These are phyloP conservation scores for Scylla paramamosain DNA, from an alignment of 1,140 invertebrate genomes.

Conservation along the genomic window DNA sequence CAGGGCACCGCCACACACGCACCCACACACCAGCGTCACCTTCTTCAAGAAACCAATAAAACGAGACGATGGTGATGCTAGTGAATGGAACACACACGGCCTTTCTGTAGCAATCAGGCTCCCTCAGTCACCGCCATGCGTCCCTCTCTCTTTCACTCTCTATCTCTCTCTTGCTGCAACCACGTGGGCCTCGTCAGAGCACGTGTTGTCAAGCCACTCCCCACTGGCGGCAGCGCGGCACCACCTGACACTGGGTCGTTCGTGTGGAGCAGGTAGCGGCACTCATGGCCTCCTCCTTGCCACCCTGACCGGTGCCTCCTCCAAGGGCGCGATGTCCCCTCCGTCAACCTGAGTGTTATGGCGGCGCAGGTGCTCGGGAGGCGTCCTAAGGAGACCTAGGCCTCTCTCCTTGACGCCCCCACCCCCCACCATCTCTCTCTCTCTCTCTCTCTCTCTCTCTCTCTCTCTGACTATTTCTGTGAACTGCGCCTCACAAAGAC, in stretches of 20 bases:
- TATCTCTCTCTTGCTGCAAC: background rate
- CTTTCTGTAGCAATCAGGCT: background rate
- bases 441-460: constrained; percentile 50
- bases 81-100: background rate
- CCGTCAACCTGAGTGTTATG: background rate
- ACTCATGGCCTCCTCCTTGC: background rate
- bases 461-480: constrained; percentile 41
- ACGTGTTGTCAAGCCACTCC: background rate
- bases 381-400: background rate
- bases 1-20: background rate
- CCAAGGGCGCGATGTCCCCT: background rate
- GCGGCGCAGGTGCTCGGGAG: background rate
- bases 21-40: too few species aligned
- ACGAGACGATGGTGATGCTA: background rate
- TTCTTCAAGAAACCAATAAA: background rate
- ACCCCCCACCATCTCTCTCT: background rate
- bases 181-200: background rate
- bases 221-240: background rate
- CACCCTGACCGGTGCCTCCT: too few species aligned
- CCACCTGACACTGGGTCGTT: background rate
- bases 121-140: background rate
- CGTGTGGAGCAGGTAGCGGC: background rate
- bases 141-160: background rate
- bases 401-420: background rate
- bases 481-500: background rate